These are phyloP conservation scores for Drosophila pegasa DNA, from an alignment of 2,888 invertebrate genomes.

Conservation along the genomic window DNA sequence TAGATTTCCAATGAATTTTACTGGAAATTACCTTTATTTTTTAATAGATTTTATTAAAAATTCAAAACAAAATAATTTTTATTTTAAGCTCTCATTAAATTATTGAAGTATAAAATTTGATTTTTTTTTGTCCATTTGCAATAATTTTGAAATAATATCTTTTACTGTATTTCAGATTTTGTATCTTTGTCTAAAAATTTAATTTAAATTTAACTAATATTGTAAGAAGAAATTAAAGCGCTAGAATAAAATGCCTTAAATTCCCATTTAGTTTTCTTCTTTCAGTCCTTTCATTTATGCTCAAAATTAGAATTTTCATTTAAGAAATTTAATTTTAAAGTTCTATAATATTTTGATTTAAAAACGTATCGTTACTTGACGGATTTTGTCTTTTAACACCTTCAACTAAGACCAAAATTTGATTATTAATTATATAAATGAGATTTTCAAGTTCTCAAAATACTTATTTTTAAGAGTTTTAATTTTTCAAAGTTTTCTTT, in stretches of 20 bases:
- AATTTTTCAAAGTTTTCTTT: slow-evolving; percentile 3
- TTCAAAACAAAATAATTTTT: background rate
- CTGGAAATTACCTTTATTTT: background rate
- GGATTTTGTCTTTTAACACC: background rate
- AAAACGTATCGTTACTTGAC: background rate
- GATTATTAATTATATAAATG: background rate
- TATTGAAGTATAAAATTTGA: too few relatives aligned
- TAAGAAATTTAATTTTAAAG: background rate
- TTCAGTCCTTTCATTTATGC: background rate
- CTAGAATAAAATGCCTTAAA: background rate
- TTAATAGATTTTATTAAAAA: background rate
- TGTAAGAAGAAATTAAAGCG: background rate
- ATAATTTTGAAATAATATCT: too few relatives aligned
- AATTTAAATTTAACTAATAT: background rate
- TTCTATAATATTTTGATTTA: background rate
- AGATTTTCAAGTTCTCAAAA: background rate
- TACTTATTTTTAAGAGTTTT: background rate
- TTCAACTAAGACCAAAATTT: background rate
- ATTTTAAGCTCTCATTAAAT: background rate
- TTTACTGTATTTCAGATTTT: too few relatives aligned
- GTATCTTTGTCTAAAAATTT: too few relatives aligned
- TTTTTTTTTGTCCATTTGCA: too few relatives aligned
- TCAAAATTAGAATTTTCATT: background rate
- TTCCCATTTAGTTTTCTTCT: background rate
- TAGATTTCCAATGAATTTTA: background rate